phyloP scores from a whole-genome alignment of 2,888 invertebrate genomes.

The Pantelozetes paolii region DNA sequence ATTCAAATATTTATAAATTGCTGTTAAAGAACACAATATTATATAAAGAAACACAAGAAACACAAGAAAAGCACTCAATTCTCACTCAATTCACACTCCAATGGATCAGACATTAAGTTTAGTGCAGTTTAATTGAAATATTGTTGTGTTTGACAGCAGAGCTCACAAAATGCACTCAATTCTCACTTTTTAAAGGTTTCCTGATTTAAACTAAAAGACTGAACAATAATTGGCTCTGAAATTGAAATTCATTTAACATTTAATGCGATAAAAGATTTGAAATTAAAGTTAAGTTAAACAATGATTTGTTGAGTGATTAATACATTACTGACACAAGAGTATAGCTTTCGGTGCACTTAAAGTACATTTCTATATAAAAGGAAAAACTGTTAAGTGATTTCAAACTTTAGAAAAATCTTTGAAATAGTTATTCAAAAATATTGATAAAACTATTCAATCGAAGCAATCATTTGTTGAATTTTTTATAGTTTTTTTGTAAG shows the following conservation, averaged over 20 bases:
- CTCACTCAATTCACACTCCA: conserved; percentile 13
- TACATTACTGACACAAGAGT: background rate
- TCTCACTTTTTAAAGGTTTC: background rate
- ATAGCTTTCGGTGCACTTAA: conserved; percentile 5
- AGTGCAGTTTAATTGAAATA: conserved; percentile 6
- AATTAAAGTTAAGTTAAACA: background rate
- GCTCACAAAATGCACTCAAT: conserved; percentile 17
- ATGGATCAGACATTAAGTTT: background rate
- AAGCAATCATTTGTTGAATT: background rate
- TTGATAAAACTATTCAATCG: background rate
- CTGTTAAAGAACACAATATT: conserved; percentile 27
- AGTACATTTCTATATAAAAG: conserved; percentile 3
- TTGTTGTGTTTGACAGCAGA: background rate
- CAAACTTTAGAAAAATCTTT: background rate
- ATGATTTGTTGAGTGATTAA: conserved; percentile 10
- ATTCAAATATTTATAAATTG: conserved; percentile 25
- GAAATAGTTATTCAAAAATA: background rate
- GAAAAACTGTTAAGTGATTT: conserved; percentile 15
- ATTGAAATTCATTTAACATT: background rate
- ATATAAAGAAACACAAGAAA: conserved; percentile 20
- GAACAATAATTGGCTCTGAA: background rate
- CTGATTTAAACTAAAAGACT: background rate
- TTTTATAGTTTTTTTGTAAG: background rate
- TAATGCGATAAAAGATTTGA: background rate
- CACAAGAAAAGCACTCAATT: conserved; percentile 11